These are phyloP conservation scores for Caenorhabditis uteleia DNA, from an alignment of 2,888 invertebrate genomes.

Conservation along the genomic window DNA sequence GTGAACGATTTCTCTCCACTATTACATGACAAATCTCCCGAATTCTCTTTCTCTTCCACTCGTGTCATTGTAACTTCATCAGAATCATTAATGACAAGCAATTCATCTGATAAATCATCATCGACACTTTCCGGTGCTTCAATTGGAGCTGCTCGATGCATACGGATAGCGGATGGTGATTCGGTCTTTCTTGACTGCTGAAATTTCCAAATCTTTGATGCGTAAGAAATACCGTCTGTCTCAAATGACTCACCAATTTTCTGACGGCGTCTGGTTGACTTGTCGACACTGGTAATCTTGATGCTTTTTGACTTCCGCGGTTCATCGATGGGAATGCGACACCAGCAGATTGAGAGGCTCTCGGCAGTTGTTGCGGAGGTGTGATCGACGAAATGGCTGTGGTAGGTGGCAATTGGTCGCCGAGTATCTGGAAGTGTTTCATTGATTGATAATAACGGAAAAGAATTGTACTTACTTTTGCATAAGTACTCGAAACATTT, in stretches of 20 bases:
- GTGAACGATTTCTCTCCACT: background rate
- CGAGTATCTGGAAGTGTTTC: slow-evolving; percentile 43
- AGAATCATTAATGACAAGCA: slow-evolving; percentile 1
- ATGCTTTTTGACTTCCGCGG: slow-evolving; percentile 20
- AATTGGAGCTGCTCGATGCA: slow-evolving; percentile 30
- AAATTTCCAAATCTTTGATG: too few species aligned
- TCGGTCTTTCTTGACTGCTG: background rate
- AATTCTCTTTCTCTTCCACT: slow-evolving; percentile 21
- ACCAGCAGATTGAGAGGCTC: slow-evolving; percentile 42
- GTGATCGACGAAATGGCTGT: slow-evolving; percentile 34
- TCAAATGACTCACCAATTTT: background rate
- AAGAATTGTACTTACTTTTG: slow-evolving; percentile 61
- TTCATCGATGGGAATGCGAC: slow-evolving; percentile 59
- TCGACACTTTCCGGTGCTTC: slow-evolving; percentile 20
- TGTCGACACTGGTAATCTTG: slow-evolving; percentile 39
- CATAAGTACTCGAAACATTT: slow-evolving; percentile 66
- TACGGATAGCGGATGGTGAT: slow-evolving; percentile 20
- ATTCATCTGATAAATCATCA: slow-evolving; percentile 12
- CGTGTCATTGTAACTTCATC: background rate
- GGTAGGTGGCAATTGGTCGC: slow-evolving; percentile 58
- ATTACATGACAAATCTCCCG: too few species aligned
- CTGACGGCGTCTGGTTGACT: slow-evolving; percentile 41
- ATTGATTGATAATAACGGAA: background rate
- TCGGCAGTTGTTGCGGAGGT: slow-evolving; percentile 25
- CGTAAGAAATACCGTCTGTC: background rate